phyloP scores from a whole-genome alignment of 2,113 vertebrate genomes.

The Elephantulus edwardii region DNA sequence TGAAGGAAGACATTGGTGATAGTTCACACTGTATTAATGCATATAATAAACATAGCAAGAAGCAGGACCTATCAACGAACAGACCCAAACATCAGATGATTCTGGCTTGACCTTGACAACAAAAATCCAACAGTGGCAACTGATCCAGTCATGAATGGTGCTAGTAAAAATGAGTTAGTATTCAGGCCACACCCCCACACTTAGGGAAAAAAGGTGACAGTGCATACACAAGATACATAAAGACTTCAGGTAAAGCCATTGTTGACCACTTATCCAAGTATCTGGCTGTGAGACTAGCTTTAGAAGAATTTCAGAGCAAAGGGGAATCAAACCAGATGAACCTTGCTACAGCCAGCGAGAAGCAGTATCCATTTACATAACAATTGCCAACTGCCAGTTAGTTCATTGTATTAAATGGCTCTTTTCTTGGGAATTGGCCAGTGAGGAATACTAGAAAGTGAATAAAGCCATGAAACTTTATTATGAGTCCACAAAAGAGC shows the following conservation, averaged over 20 bases:
- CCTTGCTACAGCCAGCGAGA: constrained; percentile 97
- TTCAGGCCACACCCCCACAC: too few species aligned
- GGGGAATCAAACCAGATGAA: constrained; percentile 96
- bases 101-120: too few species aligned
- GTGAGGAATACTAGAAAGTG: constrained; percentile 99
- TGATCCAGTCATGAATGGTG: too few species aligned
- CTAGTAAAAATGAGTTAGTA: too few species aligned
- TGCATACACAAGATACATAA: constrained; percentile 99
- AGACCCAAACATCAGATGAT: too few species aligned
- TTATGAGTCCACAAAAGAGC: constrained; percentile 98
- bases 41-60: too few species aligned
- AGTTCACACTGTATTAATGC: too few species aligned
- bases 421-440: constrained; percentile 98
- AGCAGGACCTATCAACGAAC: too few species aligned
- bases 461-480: constrained; percentile 99
- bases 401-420: constrained; percentile 98
- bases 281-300: constrained; percentile 93
- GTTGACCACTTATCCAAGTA: constrained; percentile 99
- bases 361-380: constrained; percentile 99
- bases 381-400: constrained; percentile 95
- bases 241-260: constrained; percentile 97
- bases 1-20: neutral
- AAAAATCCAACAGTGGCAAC: too few species aligned
- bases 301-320: constrained; percentile 97
- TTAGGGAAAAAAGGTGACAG: too few species aligned